A percentile compares a stretch with the other conserved stretches of the same genome.
These are phyloP conservation scores for Betta splendens DNA, from an alignment of 2,797 vertebrate genomes.

Conservation along the genomic window DNA sequence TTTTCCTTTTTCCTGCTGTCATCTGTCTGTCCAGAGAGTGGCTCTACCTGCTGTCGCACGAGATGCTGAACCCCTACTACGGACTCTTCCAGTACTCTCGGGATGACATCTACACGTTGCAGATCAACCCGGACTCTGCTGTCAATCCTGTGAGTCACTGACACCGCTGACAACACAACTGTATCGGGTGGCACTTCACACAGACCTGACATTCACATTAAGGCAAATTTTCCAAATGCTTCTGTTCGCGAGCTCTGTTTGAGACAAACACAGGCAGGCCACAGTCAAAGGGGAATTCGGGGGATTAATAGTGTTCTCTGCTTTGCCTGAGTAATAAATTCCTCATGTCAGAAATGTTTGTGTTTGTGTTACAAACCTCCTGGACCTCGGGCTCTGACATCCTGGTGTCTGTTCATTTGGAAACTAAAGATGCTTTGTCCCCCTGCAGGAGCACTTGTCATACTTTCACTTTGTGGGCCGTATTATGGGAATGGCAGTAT, in stretches of 20 bases:
- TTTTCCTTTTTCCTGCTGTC: neutral
- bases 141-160: conserved; percentile 90
- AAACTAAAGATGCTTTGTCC: conserved; percentile 31
- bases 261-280: no score
- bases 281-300: conserved; percentile 4
- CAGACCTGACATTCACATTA: neutral
- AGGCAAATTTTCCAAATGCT: neutral
- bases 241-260: neutral
- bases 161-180: neutral
- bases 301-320: neutral
- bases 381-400: neutral
- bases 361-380: conserved; percentile 3
- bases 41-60: conserved; percentile 96
- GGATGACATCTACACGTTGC: conserved; percentile 97
- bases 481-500: conserved; percentile 99
- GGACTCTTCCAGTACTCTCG: conserved; percentile 98
- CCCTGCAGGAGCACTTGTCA: conserved; percentile 90
- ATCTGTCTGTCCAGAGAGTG: conserved; percentile 85
- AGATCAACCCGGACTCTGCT: conserved; percentile 97
- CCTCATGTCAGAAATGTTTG: conserved; percentile 12
- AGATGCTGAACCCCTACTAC: conserved; percentile 98
- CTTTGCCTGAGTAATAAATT: conserved; percentile 1
- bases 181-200: neutral
- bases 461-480: conserved; percentile 98
- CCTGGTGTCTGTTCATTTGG: conserved; percentile 8